phyloP scores from a whole-genome alignment of 2,888 invertebrate genomes.

The Neocrepidodera transversa region DNA sequence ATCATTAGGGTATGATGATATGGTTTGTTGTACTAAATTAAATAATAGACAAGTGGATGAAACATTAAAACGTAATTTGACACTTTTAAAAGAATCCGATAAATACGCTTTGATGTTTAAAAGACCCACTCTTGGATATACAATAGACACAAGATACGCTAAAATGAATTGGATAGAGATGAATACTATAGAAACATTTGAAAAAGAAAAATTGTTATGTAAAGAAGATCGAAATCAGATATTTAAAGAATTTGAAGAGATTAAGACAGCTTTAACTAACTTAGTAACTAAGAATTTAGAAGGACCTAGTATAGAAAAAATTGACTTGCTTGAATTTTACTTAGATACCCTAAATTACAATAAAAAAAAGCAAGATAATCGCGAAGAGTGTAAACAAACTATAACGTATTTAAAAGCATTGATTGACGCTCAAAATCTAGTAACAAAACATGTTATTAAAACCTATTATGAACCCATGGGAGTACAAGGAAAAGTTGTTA shows the following conservation, averaged over 20 bases:
- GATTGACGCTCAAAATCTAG: constrained; percentile 65
- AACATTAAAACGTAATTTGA: constrained; percentile 35
- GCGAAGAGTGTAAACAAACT: constrained; percentile 64
- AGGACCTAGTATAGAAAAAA: constrained; percentile 65
- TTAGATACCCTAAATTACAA: constrained; percentile 64
- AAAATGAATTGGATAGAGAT: constrained; percentile 61
- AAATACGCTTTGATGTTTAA: constrained; percentile 52
- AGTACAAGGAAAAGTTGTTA: constrained; percentile 58
- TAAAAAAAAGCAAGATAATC: constrained; percentile 53
- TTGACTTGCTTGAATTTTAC: constrained; percentile 69
- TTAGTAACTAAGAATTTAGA: constrained; percentile 66
- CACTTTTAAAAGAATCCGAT: constrained; percentile 40
- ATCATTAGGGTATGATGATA: constrained; percentile 59
- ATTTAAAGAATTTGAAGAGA: constrained; percentile 52
- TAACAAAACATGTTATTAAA: constrained; percentile 65
- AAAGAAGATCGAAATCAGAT: constrained; percentile 52
- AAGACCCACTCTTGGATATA: constrained; percentile 53
- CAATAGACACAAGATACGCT: constrained; percentile 30
- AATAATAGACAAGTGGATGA: constrained; percentile 39
- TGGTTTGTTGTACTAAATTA: constrained; percentile 50
- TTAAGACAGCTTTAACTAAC: constrained; percentile 55
- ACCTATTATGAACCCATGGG: constrained; percentile 69
- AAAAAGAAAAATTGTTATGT: constrained; percentile 57
- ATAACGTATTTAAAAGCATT: constrained; percentile 64
- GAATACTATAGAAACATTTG: constrained; percentile 60